Evolutionary conservation across 2,888 invertebrate genomes (phyloP).

Genomic region (Apantesis nais): DNA sequence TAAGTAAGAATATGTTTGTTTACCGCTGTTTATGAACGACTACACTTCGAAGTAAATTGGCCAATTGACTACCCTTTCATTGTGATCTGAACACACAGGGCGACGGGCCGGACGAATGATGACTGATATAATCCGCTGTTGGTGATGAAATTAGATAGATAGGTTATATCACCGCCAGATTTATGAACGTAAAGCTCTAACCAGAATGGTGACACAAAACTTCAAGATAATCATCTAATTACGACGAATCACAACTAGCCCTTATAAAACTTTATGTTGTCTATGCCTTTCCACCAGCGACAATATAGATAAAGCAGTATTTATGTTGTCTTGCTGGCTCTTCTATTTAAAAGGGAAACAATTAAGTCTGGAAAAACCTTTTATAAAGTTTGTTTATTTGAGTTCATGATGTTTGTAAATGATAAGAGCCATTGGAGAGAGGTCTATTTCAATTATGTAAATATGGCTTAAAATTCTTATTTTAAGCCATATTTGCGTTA

Average conservation of each 20-base stretch:
- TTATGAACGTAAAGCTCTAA: not conserved
- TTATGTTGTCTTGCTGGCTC: constrained; percentile 22
- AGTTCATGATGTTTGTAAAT: not conserved
- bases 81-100: too few relatives aligned
- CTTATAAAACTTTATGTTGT: constrained; percentile 52
- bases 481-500: too few relatives aligned
- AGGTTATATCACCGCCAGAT: not conserved
- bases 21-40: not conserved
- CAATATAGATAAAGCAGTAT: constrained; percentile 39
- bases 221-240: constrained; percentile 46
- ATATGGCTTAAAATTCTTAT: too few relatives aligned
- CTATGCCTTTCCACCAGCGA: constrained; percentile 40
- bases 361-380: not conserved
- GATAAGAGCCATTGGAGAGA: not conserved
- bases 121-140: not conserved
- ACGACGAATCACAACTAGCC: constrained; percentile 23
- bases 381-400: not conserved
- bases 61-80: too few relatives aligned
- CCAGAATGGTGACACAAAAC: constrained; percentile 25
- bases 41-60: too few relatives aligned
- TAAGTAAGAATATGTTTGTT: not conserved
- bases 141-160: not conserved
- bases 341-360: constrained; percentile 1
- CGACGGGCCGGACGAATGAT: too few relatives aligned
- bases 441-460: not conserved